A percentile compares a stretch with the other conserved stretches of the same genome.
phyloP scores from a whole-genome alignment of 2,888 invertebrate genomes.

The Hirtodrosophila alboralis region DNA sequence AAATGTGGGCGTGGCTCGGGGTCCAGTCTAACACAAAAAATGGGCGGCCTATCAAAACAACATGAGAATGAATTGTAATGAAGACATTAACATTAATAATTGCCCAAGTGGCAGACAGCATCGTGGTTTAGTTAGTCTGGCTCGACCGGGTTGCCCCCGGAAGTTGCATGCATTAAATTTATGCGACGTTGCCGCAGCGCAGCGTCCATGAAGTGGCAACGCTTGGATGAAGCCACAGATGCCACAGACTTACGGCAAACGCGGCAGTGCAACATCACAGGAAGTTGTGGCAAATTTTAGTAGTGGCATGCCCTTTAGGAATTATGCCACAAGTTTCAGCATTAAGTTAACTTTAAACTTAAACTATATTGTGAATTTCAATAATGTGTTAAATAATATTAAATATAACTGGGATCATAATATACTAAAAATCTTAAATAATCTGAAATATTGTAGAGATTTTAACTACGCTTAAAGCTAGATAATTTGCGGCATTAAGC shows the following conservation, averaged over 20 bases:
- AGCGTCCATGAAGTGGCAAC: constrained; percentile 8
- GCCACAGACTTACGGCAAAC: not conserved
- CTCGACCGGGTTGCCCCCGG: constrained; percentile 15
- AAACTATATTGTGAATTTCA: too few species aligned
- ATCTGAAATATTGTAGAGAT: too few species aligned
- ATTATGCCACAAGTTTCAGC: too few species aligned
- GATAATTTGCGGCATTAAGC: constrained; percentile 6
- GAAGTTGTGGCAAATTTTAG: not conserved
- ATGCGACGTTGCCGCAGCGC: constrained; percentile 12
- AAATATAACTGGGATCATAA: too few species aligned
- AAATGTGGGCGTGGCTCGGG: constrained; percentile 15
- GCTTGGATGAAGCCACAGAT: not conserved
- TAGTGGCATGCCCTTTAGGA: not conserved
- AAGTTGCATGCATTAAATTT: constrained; percentile 41
- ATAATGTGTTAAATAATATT: too few species aligned
- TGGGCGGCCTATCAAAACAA: constrained; percentile 24
- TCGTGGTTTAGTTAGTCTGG: constrained; percentile 1
- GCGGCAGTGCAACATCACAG: not conserved
- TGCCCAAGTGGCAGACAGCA: constrained; percentile 44
- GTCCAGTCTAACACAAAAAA: constrained; percentile 6
- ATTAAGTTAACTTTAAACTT: too few species aligned
- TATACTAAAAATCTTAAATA: too few species aligned
- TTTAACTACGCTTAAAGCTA: too few species aligned
- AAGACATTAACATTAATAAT: constrained; percentile 77
- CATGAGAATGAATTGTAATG: constrained; percentile 68